Evolutionary conservation across 2,797 vertebrate genomes (phyloP), one percentile per base, ranked within the genome.

Genomic region (Arnoldichthys spilopterus): DNA sequence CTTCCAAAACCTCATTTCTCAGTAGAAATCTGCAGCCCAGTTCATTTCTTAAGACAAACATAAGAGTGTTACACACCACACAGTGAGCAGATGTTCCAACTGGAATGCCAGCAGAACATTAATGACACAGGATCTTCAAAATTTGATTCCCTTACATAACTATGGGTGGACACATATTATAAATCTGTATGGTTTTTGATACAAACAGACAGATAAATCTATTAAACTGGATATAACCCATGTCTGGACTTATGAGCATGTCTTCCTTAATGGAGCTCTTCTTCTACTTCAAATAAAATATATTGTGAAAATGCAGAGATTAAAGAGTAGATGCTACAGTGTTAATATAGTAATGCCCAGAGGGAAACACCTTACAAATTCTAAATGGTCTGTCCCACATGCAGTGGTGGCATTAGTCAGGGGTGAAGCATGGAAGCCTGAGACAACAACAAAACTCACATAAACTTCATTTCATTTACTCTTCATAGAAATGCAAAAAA

Each of bases 11-110:
- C 18, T 43, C n/a, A 45, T 45, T 1, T 45, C 43, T 45, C 32
- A 64, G 15, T 64, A n/a, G 9, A 6, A 37, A 37, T 34, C 32
- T 45, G 11, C 1, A 67, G 62, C 40, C 20, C n/a, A 43, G 37
- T 40, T 24, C n/a, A 15, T 12, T 43, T 43, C n/a, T 11, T 22
- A 15, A 15, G n/a, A 16, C 37, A 15, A 45, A 45, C 34, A 66
- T 66, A 40, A 40, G 20, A 45, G 22, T 6, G 13, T 26, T 24
- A 24, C 37, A 43, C 63, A 67, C 37, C 37, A 67, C 37, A 9
- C 63, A 45, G 13, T 26, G 8, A 45, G 62, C 63, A 67, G 40
- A 45, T 67, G 61, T 37, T 64, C 32, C 37, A n/a, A 64, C 61
- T 37, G 8, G 22, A 43, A 22, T 13, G 26, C 22, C 40, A 26